These are phyloP conservation scores for Bilobella aurantiaca DNA, from an alignment of 1,140 invertebrate genomes.

Conservation along the genomic window DNA sequence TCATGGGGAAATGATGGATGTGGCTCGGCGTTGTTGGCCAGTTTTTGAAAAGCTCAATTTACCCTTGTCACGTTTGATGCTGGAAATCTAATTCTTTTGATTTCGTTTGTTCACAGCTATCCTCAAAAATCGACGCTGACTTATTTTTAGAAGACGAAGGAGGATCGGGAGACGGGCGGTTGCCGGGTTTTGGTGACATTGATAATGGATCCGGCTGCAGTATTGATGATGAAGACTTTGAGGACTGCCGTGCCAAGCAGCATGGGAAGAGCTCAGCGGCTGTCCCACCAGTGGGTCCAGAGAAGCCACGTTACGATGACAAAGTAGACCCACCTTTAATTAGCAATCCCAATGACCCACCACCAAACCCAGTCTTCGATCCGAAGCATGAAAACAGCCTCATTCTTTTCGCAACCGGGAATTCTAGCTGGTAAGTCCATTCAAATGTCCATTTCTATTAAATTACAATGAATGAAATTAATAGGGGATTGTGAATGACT, in stretches of 20 bases:
- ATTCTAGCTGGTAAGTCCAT: slow-evolving; percentile 69
- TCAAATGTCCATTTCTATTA: no score
- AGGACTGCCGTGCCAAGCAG: not conserved
- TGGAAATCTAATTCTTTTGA: not conserved
- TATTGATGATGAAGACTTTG: slow-evolving; percentile 8
- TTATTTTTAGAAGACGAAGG: slow-evolving; percentile 21
- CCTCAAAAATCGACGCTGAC: slow-evolving; percentile 20
- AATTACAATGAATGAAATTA: no score
- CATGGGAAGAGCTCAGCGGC: not conserved
- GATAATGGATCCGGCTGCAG: slow-evolving; percentile 2
- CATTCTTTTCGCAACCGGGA: slow-evolving; percentile 86
- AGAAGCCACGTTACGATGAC: not conserved
- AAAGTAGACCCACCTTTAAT: not conserved
- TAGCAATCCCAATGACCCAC: not conserved
- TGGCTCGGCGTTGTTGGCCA: no score
- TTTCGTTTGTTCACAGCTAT: slow-evolving; percentile 8
- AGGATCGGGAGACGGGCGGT: not conserved
- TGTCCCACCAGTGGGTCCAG: not conserved
- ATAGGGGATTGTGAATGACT: no score
- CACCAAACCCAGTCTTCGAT: not conserved
- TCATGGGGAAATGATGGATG: no score
- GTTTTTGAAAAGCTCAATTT: not conserved
- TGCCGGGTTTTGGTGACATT: slow-evolving; percentile 7
- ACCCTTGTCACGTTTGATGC: not conserved
- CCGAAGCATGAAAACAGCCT: slow-evolving; percentile 41